A percentile compares a stretch with the other conserved stretches of the same genome.
Conservation (phyloP, 2,888 invertebrate genomes). For the Amiota communis region DNA sequence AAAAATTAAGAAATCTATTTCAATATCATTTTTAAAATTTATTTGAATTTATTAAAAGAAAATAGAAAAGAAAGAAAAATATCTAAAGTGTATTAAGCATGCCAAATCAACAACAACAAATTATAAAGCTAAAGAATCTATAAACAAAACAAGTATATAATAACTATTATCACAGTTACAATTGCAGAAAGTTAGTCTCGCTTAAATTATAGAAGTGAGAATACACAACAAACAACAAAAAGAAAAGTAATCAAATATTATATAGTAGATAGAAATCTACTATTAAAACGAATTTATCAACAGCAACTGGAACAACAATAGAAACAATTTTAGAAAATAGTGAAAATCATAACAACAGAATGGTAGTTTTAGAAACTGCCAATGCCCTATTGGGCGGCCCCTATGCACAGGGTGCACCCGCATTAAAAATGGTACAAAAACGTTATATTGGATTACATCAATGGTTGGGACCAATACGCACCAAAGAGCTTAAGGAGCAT, state of each 20-base stretch:
- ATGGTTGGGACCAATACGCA: conserved; percentile 88
- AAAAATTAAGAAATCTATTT: neutral
- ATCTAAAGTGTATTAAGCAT: neutral
- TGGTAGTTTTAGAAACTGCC: conserved; percentile 85
- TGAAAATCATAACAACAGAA: conserved; percentile 60
- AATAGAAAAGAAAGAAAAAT: neutral
- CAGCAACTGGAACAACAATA: conserved; percentile 37
- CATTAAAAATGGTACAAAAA: conserved; percentile 92
- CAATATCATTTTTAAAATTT: too few relatives aligned
- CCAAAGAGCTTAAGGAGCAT: conserved; percentile 87
- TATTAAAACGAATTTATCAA: conserved; percentile 18
- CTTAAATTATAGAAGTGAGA: neutral
- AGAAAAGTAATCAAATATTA: conserved; percentile 11
- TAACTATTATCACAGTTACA: too few relatives aligned
- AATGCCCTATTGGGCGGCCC: conserved; percentile 84
- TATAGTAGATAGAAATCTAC: conserved; percentile 1
- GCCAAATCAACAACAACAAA: conserved; percentile 5
- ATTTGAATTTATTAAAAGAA: neutral
- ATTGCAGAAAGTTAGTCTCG: neutral
- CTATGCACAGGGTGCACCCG: conserved; percentile 86
- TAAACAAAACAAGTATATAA: neutral
- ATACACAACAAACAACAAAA: conserved; percentile 1
- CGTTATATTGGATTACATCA: conserved; percentile 92
- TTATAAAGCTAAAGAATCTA: neutral
- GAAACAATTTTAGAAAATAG: conserved; percentile 12